Evolutionary conservation across 53 echinoderm and acorn worm genomes (phyloP), one percentile per base, ranked within the genome.

Genomic region (Arbacia lixula): DNA sequence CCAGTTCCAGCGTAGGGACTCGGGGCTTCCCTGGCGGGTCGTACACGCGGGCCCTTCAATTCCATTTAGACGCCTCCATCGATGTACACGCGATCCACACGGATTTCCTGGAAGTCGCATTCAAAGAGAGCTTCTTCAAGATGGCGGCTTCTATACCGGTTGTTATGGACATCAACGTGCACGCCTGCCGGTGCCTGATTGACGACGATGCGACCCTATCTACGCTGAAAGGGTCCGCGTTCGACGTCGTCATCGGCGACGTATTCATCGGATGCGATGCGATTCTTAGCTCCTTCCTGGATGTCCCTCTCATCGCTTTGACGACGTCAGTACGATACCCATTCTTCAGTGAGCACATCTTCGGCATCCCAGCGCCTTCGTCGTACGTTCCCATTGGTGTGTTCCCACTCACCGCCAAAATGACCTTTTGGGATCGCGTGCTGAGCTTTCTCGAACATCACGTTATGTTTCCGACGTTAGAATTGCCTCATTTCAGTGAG

Each of bases 171-270:
- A n/a, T n/a, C n/a, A n/a, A n/a, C n/a, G n/a, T n/a, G n/a, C n/a
- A n/a, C n/a, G n/a, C n/a, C 11, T 81, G 82, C 32, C 16, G 20
- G 22, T 2, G 6, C 8, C 49, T 81, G n/a, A 46, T 81, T 20
- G 74, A 74, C 5, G 64, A 81, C 24, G 38, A 26, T 9, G 35
- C 42, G 32, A 21, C 49, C n/a, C 49, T 81, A 4, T 19, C 41
- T 20, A 5, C 3, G 31, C 82, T 81, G 1, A 49, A 63, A 14
- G 64, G 11, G 43, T 64, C 82, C 6, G 4, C 10, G 6, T 81
- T 63, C 31, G 82, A 81, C 28, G 4, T 81, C 63, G 21, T 81
- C 21, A 81, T 81, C 64, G 82, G 52, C n/a, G 63, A 81, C 30
- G 33, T 32, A 1, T 81, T 63, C 20, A 43, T 42, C 8, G 64